Percentiles rank a stretch among this genome's conserved stretches.
Evolutionary conservation across 2,113 vertebrate species (phyloP).

Genomic region (Reinhardtius hippoglossoides): DNA sequence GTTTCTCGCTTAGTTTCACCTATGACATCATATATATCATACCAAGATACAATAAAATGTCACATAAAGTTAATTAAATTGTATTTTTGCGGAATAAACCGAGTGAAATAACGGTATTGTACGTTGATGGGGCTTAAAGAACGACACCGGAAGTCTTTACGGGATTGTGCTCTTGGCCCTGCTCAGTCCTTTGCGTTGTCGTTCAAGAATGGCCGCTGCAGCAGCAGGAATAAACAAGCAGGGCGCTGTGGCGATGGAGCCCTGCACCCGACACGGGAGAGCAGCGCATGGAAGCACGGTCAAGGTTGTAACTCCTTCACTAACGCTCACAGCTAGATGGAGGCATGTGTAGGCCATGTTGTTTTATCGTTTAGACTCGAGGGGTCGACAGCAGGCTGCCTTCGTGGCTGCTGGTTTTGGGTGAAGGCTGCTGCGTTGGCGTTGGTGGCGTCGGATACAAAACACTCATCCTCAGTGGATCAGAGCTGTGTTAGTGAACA

Average conservation of each 20-base stretch:
- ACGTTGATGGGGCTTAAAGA: fast-evolving
- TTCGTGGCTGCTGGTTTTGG: constrained; percentile 38
- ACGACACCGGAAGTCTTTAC: constrained; percentile 57
- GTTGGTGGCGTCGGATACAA: background rate
- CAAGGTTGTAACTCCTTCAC: constrained; percentile 84
- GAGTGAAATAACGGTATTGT: fast-evolving
- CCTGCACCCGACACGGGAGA: constrained; percentile 82
- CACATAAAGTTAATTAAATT: fast-evolving
- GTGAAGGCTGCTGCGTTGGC: constrained; percentile 63
- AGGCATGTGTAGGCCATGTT: background rate
- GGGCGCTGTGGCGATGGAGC: constrained; percentile 78
- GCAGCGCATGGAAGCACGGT: constrained; percentile 78
- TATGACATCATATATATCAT: fast-evolving
- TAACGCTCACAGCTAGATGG: too few relatives aligned
- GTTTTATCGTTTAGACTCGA: background rate
- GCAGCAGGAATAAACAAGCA: constrained; percentile 88
- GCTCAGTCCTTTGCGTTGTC: constrained; percentile 43
- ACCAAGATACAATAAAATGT: fast-evolving
- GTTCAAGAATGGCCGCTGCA: constrained; percentile 86
- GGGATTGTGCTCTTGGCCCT: constrained; percentile 22
- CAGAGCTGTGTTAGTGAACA: background rate
- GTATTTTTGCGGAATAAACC: fast-evolving
- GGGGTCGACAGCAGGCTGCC: background rate
- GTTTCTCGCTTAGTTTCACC: background rate
- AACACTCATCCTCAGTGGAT: background rate